Percentiles rank a stretch among this genome's conserved stretches.
phyloP scores from a whole-genome alignment of 2,888 invertebrate genomes.

The Spodoptera littoralis region DNA sequence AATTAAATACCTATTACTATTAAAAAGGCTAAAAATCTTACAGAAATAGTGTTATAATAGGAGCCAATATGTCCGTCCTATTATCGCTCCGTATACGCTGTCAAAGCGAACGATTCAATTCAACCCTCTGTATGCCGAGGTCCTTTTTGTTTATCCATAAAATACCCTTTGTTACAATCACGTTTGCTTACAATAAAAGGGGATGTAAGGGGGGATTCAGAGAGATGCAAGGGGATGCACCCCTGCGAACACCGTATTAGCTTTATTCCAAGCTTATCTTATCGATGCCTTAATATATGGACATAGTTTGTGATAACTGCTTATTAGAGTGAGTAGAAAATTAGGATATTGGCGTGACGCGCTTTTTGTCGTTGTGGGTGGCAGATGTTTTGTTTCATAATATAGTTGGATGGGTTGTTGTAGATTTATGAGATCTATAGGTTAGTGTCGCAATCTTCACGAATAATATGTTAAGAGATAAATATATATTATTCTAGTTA shows the following conservation, averaged over 20 bases:
- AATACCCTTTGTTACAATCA: conserved; percentile 81
- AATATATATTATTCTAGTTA: too few relatives aligned
- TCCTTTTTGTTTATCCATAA: conserved; percentile 73
- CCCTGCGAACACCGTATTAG: conserved; percentile 66
- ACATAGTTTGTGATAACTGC: conserved; percentile 33
- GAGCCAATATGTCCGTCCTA: conserved; percentile 53
- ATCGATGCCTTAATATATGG: conserved; percentile 56
- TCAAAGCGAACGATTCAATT: conserved; percentile 76
- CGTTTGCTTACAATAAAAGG: conserved; percentile 71
- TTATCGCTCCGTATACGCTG: conserved; percentile 70
- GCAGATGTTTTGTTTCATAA: neutral
- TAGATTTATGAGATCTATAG: too few relatives aligned
- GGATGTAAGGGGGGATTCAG: conserved; percentile 65
- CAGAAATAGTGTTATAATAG: conserved; percentile 14
- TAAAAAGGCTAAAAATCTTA: conserved; percentile 12
- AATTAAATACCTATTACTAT: conserved; percentile 9
- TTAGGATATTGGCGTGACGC: conserved; percentile 40
- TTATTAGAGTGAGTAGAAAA: conserved; percentile 53
- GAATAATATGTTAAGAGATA: too few relatives aligned
- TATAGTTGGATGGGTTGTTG: neutral
- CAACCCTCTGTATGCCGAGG: conserved; percentile 61
- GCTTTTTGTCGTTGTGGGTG: neutral
- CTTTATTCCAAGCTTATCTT: conserved; percentile 58
- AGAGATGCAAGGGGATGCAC: conserved; percentile 57
- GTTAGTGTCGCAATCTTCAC: too few relatives aligned